Conservation (phyloP, 2,888 invertebrate genomes). For the Callyntrura guangdongensis region DNA sequence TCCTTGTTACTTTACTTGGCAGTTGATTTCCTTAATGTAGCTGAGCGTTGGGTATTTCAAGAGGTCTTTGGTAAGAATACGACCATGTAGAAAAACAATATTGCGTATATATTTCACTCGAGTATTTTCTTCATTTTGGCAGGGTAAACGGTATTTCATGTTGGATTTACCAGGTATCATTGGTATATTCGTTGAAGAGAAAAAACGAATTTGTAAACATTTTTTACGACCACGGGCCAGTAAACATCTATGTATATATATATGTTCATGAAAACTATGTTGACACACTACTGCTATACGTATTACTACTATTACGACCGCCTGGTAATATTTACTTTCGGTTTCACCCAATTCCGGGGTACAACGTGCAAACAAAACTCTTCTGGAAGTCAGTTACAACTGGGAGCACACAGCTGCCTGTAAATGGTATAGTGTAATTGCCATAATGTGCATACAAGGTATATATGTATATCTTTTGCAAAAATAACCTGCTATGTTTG, state of each 20-base stretch:
- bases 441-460: too few relatives aligned
- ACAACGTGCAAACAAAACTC: constrained; percentile 33
- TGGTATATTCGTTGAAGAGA: neutral
- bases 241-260: neutral
- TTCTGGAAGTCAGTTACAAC: constrained; percentile 2
- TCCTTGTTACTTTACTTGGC: constrained; percentile 29
- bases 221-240: constrained; percentile 15
- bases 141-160: constrained; percentile 8
- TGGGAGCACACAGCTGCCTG: neutral
- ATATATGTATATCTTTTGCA: too few relatives aligned
- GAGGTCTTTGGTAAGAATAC: neutral
- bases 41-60: neutral
- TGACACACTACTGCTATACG: neutral
- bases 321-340: constrained; percentile 4
- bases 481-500: constrained; percentile 5
- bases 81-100: too few relatives aligned
- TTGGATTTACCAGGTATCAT: constrained; percentile 1
- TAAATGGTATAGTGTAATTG: too few relatives aligned
- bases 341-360: constrained; percentile 28
- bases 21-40: constrained; percentile 45
- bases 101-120: neutral
- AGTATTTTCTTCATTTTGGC: constrained; percentile 20
- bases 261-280: constrained; percentile 24
- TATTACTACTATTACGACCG: too few relatives aligned
- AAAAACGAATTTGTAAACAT: constrained; percentile 24